Base-by-base conservation (phyloP, 1,140 invertebrate genomes). In the Drosophila nigrodunni region DNA sequence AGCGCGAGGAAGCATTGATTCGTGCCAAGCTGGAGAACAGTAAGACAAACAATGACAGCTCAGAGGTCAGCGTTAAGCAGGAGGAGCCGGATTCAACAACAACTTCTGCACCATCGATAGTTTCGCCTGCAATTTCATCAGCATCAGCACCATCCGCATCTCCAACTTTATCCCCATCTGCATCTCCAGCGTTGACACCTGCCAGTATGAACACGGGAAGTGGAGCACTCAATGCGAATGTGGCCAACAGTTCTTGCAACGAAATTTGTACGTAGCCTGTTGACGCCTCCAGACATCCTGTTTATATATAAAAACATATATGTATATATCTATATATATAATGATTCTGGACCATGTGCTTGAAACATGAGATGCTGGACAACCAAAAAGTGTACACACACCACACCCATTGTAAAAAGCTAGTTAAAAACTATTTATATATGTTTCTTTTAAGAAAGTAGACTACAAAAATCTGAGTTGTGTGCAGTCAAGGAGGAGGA, bases 1-100 rank as follows among this genome's bases (percentile, higher is more conserved):
- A 98, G 93, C 94, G 97, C 81, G 95, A 95, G 87, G 94, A 95
- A 83, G 97, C 97, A 39, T 94, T 95, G 6, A 88, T 82, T 80
- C 78, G 90, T 37, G 90, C 82, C 15, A 91, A 91, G 55, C 44
- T 90, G 50, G 75, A 90, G 59, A 91, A 82, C 30, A 86, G 73
- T 62, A 81, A 82, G 57, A 80, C 82, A 21, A 90, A 80, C 55
- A 88, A 88, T 50, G 64, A 50, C 37, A 72, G 52, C 10, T 18
- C 57, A 6, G 25, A 30, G 25, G 6, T 30, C 10, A 65, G 46
- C 37, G 50, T 71, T 4, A 69, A 86, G 25, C 78, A 78, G 52
- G 47, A 69, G 11, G 80, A 91, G 10, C 74, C 80, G 10, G 86
- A 91, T 55, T 86, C 83, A 3, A 78, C 83, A 35, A 83, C 88